phyloP scores from a whole-genome alignment of 1,140 invertebrate genomes.

The Camponotus pennsylvanicus region DNA sequence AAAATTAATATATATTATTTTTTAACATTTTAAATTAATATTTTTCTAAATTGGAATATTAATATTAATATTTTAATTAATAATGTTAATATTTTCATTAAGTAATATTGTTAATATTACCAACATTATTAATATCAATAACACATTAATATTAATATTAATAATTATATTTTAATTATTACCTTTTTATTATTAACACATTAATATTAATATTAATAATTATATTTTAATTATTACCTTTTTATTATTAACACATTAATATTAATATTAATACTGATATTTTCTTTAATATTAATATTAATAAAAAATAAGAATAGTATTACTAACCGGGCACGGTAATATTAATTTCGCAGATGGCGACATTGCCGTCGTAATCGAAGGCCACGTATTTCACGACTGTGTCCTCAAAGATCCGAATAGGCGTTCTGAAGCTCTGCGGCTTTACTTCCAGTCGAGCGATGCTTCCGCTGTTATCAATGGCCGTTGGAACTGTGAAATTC shows the following conservation, averaged over 20 bases:
- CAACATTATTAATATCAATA: neutral
- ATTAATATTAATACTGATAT: neutral
- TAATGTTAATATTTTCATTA: neutral
- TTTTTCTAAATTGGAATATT: neutral
- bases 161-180: too few relatives aligned
- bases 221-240: too few relatives aligned
- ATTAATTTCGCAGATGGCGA: slow-evolving; percentile 98
- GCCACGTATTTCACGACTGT: slow-evolving; percentile 98
- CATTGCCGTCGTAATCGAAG: slow-evolving; percentile 98
- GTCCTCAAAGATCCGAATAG: slow-evolving; percentile 95
- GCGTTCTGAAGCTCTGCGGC: slow-evolving; percentile 96
- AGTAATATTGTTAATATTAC: neutral
- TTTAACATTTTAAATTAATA: neutral
- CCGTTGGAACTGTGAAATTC: slow-evolving; percentile 96
- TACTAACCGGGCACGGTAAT: slow-evolving; percentile 93
- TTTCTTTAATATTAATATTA: neutral
- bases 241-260: too few relatives aligned
- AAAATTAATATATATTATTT: slow-evolving; percentile 17
- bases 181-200: too few relatives aligned
- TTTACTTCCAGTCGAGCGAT: slow-evolving; percentile 97
- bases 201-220: neutral
- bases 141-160: slow-evolving; percentile 95
- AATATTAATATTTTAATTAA: neutral
- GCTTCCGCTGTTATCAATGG: slow-evolving; percentile 97
- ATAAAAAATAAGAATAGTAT: neutral